Evolutionary conservation across 35 echinoderm and acorn worm genomes (phyloP).

Genomic region (Apostichopus parvimensis): DNA sequence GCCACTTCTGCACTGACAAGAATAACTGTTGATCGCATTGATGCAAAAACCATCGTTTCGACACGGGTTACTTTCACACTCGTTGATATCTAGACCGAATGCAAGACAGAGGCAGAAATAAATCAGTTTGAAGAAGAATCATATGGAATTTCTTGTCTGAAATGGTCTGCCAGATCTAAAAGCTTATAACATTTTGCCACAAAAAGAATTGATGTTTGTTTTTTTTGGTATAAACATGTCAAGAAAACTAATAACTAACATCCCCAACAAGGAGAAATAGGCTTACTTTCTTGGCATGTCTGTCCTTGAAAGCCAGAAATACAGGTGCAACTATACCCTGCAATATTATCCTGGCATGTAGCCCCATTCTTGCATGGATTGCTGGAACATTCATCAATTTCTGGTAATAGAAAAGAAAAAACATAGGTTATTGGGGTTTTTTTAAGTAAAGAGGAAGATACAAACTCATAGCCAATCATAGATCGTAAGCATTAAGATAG

Average conservation of each 20-base stretch:
- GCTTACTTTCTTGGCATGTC: slow-evolving; percentile 31
- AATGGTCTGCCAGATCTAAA: too few species aligned
- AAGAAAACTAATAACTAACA: too few species aligned
- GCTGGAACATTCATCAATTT: slow-evolving; percentile 76
- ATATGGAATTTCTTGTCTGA: too few species aligned
- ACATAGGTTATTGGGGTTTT: too few species aligned
- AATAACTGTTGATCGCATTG: slow-evolving; percentile 46
- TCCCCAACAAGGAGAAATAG: too few species aligned
- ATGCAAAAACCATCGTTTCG: slow-evolving; percentile 72
- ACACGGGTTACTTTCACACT: slow-evolving; percentile 77
- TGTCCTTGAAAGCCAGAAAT: slow-evolving; percentile 17
- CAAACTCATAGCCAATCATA: background rate
- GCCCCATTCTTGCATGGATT: slow-evolving; percentile 67
- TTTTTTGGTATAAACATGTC: too few species aligned
- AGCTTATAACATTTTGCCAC: too few species aligned
- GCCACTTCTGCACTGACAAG: slow-evolving; percentile 57
- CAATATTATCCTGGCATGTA: background rate
- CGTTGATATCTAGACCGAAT: slow-evolving; percentile 44
- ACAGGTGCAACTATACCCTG: slow-evolving; percentile 12
- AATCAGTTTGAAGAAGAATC: background rate
- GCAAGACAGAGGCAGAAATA: background rate
- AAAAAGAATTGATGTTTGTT: too few species aligned
- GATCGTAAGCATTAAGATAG: too few species aligned
- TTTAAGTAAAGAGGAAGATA: background rate
- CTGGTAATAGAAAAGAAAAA: background rate